phyloP scores from a whole-genome alignment of 2,888 invertebrate species.

The Cephus runcator region DNA sequence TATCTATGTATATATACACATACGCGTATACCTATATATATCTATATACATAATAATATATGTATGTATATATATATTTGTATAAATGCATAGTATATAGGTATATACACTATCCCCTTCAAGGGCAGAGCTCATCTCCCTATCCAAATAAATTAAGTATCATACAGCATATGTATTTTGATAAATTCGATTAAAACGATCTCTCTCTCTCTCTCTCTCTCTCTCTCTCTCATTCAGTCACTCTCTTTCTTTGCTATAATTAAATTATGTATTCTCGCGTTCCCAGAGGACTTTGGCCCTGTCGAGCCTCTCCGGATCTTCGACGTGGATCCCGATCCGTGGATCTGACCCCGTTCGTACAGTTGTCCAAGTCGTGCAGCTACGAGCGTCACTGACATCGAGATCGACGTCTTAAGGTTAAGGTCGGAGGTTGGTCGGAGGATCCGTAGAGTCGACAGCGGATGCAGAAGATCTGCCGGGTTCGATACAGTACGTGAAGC shows the following conservation, averaged over 20 bases:
- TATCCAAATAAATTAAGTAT: neutral
- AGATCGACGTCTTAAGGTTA: neutral
- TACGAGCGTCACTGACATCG: neutral
- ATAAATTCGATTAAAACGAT: neutral
- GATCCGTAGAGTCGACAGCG: neutral
- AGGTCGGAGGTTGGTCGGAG: neutral
- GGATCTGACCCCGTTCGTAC: neutral
- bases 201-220: neutral
- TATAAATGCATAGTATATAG: neutral
- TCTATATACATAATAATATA: slow-evolving; percentile 4
- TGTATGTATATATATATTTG: slow-evolving; percentile 2
- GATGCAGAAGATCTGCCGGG: neutral
- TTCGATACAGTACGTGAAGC: neutral
- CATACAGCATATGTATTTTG: neutral
- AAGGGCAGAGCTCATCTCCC: neutral
- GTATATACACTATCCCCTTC: neutral
- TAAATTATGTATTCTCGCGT: neutral
- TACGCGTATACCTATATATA: neutral
- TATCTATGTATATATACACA: neutral
- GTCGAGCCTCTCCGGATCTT: neutral
- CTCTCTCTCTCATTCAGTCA: neutral
- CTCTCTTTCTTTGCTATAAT: neutral
- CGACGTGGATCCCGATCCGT: neutral
- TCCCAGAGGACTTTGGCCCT: neutral
- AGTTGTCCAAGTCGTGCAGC: neutral